Evolutionary conservation across 2,888 invertebrate genomes (phyloP).

Genomic region (Leptogaster cylindrica): DNA sequence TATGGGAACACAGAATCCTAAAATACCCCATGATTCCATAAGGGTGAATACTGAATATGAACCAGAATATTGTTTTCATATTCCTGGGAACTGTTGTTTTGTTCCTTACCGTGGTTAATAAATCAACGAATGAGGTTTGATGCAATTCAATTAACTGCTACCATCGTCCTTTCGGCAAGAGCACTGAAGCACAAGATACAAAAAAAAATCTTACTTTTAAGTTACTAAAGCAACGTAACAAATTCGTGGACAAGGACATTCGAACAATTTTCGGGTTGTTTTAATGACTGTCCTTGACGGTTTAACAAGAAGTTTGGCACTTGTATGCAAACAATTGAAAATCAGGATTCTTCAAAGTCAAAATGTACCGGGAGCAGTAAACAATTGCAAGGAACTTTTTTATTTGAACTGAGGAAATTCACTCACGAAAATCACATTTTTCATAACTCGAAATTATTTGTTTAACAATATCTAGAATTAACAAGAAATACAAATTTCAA

Average conservation of each 20-base stretch:
- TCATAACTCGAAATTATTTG: not conserved
- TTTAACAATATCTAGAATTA: not conserved
- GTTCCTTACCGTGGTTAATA: not conserved
- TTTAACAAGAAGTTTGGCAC: constrained; percentile 25
- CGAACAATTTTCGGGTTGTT: constrained; percentile 2
- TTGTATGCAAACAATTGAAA: not conserved
- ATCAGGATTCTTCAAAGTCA: constrained; percentile 13
- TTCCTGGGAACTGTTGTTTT: constrained; percentile 12
- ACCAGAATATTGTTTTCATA: not conserved
- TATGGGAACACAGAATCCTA: not conserved
- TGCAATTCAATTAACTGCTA: constrained; percentile 19
- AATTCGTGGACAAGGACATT: constrained; percentile 8
- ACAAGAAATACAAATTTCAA: constrained; percentile 14
- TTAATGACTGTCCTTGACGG: constrained; percentile 18
- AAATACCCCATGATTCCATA: not conserved
- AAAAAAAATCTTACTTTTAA: constrained; percentile 4
- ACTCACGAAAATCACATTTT: not conserved
- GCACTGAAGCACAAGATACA: not conserved
- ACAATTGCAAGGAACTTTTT: constrained; percentile 16
- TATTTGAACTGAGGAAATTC: not conserved
- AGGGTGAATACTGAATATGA: not conserved
- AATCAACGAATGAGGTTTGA: constrained; percentile 19
- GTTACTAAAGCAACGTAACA: not conserved
- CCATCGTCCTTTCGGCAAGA: not conserved
- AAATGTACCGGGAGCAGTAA: constrained; percentile 10